Base-by-base conservation (phyloP, 2,113 vertebrate genomes). In the Stictonetta naevosa region DNA sequence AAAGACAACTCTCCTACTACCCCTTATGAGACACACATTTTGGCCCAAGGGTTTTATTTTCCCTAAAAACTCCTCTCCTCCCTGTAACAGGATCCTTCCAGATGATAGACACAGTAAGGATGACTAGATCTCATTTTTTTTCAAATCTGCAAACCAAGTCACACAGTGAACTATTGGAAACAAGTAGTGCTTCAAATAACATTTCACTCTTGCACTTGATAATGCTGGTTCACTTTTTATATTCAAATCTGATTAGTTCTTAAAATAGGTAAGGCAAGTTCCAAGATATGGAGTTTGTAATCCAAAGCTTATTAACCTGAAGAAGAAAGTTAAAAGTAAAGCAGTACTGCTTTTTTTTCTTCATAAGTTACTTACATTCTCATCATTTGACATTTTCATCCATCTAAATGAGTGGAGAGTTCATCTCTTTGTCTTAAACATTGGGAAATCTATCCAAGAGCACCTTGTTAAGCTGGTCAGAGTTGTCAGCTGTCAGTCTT, bases 401-500 rank as follows among this genome's bases (percentile, higher is more conserved):
- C 76, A 31, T 8, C 52, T 83, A 83, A 60, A 83, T 29, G 76
- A 80, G 36, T 38, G 14, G 22, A 77, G n/a, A 78, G 26, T 73
- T 83, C 72, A 67, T 23, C 34, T 86, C 23, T 64, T 94, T 74
- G 21, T 78, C 53, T 83, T 88, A 83, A 93, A 58, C 56, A 72
- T 2, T 78, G 48, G 33, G 42, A 64, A 90, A 75, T 56, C 46
- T 68, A 63, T 38, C n/a, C 55, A 48, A 92, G 86, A 87, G 46
- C 66, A 93, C 72, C 60, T 67, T 73, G 46, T 74, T 52, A 86
- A 60, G 60, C 44, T 92, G 84, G 93, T 66, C 93, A 82, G 87
- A 50, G 48, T 52, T 95, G 90, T 82, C 93, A 96, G 59, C 75
- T 92, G 75, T 86, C 92, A 93, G 34, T 84, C 86, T 76, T 87